Conservation (phyloP, 2,888 invertebrate species). For the Bhutanitis thaidina region DNA sequence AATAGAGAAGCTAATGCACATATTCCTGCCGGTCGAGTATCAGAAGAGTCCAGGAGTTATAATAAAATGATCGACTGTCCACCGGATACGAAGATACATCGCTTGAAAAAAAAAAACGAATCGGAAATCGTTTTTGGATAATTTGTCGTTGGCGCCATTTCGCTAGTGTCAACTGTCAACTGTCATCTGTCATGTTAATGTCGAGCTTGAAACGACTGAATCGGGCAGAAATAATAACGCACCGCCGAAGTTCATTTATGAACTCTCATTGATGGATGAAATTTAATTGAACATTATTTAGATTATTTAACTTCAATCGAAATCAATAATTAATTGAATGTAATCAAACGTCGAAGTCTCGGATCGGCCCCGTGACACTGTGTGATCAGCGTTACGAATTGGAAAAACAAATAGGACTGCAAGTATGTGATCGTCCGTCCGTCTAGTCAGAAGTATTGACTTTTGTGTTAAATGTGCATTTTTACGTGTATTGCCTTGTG, state of each 20-base stretch:
- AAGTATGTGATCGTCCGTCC: slow-evolving; percentile 53
- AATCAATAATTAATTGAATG: background rate
- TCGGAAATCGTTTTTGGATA: slow-evolving; percentile 15
- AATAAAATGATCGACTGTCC: slow-evolving; percentile 50
- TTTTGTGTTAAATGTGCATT: slow-evolving; percentile 45
- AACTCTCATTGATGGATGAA: too few species aligned
- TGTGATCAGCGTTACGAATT: slow-evolving; percentile 1
- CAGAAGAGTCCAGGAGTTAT: slow-evolving; percentile 51
- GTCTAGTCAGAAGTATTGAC: slow-evolving; percentile 62
- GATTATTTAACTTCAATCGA: too few species aligned
- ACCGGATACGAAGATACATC: background rate
- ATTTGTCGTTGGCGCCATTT: slow-evolving; percentile 1
- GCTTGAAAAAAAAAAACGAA: slow-evolving; percentile 13
- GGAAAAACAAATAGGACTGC: background rate
- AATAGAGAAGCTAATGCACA: slow-evolving; percentile 84
- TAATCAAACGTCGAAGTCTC: background rate
- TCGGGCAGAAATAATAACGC: background rate
- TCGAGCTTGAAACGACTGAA: background rate
- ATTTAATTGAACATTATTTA: too few species aligned
- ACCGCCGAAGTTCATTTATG: background rate
- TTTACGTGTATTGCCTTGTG: slow-evolving; percentile 26
- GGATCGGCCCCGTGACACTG: background rate
- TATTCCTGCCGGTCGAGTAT: slow-evolving; percentile 84
- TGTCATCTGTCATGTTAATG: slow-evolving; percentile 2
- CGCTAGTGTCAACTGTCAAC: slow-evolving; percentile 7